phyloP scores from a whole-genome alignment of 1,140 invertebrate species.

The Lepidostoma basale region DNA sequence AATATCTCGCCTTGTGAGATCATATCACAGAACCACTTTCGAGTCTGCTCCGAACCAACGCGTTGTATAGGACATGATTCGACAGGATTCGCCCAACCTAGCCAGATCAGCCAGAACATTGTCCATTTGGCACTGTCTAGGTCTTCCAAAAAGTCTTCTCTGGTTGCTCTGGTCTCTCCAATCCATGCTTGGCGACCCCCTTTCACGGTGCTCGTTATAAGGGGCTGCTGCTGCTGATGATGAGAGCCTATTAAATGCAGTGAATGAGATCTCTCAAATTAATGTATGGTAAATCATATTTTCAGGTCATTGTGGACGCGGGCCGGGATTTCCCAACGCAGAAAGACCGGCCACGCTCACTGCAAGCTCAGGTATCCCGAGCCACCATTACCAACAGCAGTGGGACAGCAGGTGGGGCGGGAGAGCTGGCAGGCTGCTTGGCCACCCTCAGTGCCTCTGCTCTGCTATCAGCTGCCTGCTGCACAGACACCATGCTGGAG shows the following conservation, averaged over 20 bases:
- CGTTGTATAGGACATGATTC: too few relatives aligned
- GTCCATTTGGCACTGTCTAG: too few relatives aligned
- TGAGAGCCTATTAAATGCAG: conserved; percentile 32
- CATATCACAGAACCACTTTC: too few relatives aligned
- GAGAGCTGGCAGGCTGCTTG: conserved; percentile 34
- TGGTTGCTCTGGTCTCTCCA: conserved; percentile 12
- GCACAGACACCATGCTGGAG: conserved; percentile 41
- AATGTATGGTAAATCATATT: neutral
- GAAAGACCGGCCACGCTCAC: conserved; percentile 78
- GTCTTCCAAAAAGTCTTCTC: too few relatives aligned
- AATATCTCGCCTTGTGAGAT: too few relatives aligned
- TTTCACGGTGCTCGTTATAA: neutral
- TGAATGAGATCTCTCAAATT: too few relatives aligned
- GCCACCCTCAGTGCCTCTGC: conserved; percentile 32
- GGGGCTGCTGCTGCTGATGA: neutral
- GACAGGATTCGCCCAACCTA: too few relatives aligned
- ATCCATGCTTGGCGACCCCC: neutral
- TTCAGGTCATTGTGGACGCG: conserved; percentile 75
- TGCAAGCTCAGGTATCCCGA: conserved; percentile 83
- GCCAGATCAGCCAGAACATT: too few relatives aligned
- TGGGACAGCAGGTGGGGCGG: conserved; percentile 45
- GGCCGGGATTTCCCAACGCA: conserved; percentile 72
- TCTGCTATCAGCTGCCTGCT: conserved; percentile 33
- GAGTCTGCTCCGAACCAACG: too few relatives aligned
- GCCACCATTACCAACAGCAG: conserved; percentile 78